Evolutionary conservation across 2,797 vertebrate species (phyloP).

Genomic region (Gobionotothen gibberifrons): DNA sequence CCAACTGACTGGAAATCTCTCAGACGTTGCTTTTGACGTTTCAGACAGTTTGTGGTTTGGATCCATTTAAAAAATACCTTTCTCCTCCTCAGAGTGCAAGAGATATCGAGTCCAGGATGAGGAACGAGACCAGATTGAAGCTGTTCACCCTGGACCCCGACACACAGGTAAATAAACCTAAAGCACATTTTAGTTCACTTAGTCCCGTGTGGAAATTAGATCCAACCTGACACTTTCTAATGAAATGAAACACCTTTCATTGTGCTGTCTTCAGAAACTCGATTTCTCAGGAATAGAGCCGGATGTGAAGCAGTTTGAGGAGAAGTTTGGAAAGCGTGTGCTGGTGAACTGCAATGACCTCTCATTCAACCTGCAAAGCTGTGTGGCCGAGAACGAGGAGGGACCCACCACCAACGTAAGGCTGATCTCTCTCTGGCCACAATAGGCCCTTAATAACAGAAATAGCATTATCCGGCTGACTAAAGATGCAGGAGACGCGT

Average conservation of each 20-base stretch:
- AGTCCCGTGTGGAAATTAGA: not conserved
- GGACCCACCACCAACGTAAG: slow-evolving; percentile 98
- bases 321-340: slow-evolving; percentile 96
- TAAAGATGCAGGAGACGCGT: slow-evolving; percentile 35
- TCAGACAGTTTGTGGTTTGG: slow-evolving; percentile 27
- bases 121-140: slow-evolving; percentile 93
- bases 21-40: slow-evolving; percentile 1
- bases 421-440: slow-evolving; percentile 1
- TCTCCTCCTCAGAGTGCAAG: slow-evolving; percentile 87
- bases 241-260: slow-evolving; percentile 14
- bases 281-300: slow-evolving; percentile 95
- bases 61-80: slow-evolving; percentile 33
- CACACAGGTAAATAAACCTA: slow-evolving; percentile 87
- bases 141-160: slow-evolving; percentile 97
- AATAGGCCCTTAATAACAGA: slow-evolving; percentile 22
- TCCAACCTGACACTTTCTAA: not conserved
- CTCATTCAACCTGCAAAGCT: slow-evolving; percentile 97
- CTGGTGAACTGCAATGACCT: slow-evolving; percentile 97
- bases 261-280: slow-evolving; percentile 86
- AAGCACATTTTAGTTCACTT: slow-evolving; percentile 2
- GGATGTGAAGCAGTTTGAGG: slow-evolving; percentile 95
- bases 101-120: slow-evolving; percentile 94
- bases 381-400: slow-evolving; percentile 97
- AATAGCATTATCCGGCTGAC: slow-evolving; percentile 33
- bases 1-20: slow-evolving; percentile 36